Evolutionary conservation across 1,140 invertebrate genomes (phyloP).

Genomic region (Galleria mellonella): DNA sequence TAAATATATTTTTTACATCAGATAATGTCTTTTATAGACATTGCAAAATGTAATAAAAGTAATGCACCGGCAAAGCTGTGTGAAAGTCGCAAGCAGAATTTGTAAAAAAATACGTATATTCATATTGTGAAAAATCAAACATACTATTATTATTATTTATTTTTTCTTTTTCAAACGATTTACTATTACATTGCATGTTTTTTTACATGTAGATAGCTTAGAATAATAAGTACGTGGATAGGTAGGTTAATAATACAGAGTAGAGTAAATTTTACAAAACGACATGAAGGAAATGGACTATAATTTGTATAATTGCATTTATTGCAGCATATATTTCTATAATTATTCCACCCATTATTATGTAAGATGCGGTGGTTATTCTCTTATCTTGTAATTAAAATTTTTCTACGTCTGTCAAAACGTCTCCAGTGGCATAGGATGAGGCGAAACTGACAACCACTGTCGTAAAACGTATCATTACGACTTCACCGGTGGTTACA

Average conservation of each 20-base stretch:
- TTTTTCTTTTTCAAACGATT: too few species aligned
- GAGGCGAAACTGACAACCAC: conserved; percentile 29
- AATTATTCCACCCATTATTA: conserved; percentile 13
- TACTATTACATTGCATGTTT: too few species aligned
- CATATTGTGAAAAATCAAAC: too few species aligned
- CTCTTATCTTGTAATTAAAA: conserved; percentile 51
- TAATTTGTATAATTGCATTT: conserved; percentile 22
- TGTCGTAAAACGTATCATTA: conserved; percentile 48
- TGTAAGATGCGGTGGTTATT: conserved; percentile 18
- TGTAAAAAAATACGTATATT: too few species aligned
- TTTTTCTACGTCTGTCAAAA: conserved; percentile 54
- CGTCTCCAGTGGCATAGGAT: conserved; percentile 50
- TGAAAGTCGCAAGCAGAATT: too few species aligned
- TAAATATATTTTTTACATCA: too few species aligned
- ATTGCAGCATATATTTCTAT: conserved; percentile 5
- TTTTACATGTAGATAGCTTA: too few species aligned
- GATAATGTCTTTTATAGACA: too few species aligned
- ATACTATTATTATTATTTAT: too few species aligned
- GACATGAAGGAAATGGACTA: conserved; percentile 6
- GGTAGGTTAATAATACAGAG: background rate
- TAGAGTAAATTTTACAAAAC: conserved; percentile 9
- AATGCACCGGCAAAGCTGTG: too few species aligned
- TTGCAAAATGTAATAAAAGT: too few species aligned
- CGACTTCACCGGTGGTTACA: conserved; percentile 9
- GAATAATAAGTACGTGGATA: too few species aligned